phyloP scores from a whole-genome alignment of 2,797 vertebrate genomes.

The Schizopygopsis malacanthus region DNA sequence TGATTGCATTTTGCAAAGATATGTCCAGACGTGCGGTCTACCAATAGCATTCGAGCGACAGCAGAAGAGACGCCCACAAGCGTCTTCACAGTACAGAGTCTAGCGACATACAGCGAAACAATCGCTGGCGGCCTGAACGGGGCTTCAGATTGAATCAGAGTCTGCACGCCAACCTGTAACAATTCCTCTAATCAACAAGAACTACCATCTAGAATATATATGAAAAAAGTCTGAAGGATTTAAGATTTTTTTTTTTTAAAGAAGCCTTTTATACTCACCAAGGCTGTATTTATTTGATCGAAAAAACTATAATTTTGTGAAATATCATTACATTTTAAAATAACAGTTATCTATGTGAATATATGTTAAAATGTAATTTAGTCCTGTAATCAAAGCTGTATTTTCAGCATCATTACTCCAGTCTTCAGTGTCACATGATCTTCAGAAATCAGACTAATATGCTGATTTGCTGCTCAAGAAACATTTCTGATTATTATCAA shows the following conservation, averaged over 20 bases:
- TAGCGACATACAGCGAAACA: too few species aligned
- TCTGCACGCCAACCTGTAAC: background rate
- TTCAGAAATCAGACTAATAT: background rate
- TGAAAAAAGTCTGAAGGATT: background rate
- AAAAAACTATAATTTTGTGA: background rate
- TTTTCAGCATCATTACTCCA: background rate
- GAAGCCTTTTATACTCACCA: background rate
- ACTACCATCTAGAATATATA: background rate
- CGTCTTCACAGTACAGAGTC: too few species aligned
- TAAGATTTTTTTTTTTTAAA: background rate
- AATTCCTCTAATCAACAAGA: background rate
- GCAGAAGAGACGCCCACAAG: too few species aligned
- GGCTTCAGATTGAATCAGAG: background rate
- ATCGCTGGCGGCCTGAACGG: too few species aligned
- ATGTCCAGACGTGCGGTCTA: too few species aligned
- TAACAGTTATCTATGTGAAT: background rate
- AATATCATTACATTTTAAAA: background rate
- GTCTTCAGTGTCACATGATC: background rate
- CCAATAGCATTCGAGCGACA: too few species aligned
- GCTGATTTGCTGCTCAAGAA: background rate
- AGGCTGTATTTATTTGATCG: background rate
- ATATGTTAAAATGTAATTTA: background rate
- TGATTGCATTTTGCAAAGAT: too few species aligned
- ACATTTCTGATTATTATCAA: too few species aligned
- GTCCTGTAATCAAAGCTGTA: background rate